A percentile compares a stretch with the other conserved stretches of the same genome.
These are phyloP conservation scores for Leptodactylus fallax DNA, from an alignment of 2,797 vertebrate species.

Conservation along the genomic window DNA sequence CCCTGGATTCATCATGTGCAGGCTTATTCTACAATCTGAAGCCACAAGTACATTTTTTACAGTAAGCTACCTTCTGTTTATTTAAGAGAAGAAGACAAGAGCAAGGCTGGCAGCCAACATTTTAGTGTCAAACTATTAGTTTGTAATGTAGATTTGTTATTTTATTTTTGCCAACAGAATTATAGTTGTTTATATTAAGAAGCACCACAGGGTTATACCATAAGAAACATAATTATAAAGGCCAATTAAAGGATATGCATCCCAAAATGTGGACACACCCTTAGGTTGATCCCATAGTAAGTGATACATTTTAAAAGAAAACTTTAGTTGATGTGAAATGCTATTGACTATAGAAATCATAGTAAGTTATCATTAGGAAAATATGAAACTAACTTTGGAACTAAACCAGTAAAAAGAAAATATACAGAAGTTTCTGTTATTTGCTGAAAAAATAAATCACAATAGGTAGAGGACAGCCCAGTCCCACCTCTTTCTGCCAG, in stretches of 20 bases:
- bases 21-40: not conserved
- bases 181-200: slow-evolving; percentile 46
- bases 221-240: slow-evolving; percentile 24
- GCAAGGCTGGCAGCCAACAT: not conserved
- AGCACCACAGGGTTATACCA: slow-evolving; percentile 18
- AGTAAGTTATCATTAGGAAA: not conserved
- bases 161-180: slow-evolving; percentile 18
- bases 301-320: not conserved
- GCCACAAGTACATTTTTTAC: not conserved
- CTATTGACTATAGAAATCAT: not conserved
- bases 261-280: not conserved
- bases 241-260: slow-evolving; percentile 37
- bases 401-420: too few species aligned
- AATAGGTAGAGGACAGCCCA: not conserved
- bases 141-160: not conserved
- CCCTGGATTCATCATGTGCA: not conserved
- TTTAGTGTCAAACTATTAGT: slow-evolving; percentile 22
- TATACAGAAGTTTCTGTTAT: not conserved
- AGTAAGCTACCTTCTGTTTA: not conserved
- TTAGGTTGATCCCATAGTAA: slow-evolving; percentile 6
- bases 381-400: not conserved
- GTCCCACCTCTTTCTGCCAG: not conserved
- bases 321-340: not conserved
- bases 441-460: not conserved
- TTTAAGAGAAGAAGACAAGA: not conserved